Evolutionary conservation across 2,797 vertebrate species (phyloP).

Genomic region (Miichthys miiuy): DNA sequence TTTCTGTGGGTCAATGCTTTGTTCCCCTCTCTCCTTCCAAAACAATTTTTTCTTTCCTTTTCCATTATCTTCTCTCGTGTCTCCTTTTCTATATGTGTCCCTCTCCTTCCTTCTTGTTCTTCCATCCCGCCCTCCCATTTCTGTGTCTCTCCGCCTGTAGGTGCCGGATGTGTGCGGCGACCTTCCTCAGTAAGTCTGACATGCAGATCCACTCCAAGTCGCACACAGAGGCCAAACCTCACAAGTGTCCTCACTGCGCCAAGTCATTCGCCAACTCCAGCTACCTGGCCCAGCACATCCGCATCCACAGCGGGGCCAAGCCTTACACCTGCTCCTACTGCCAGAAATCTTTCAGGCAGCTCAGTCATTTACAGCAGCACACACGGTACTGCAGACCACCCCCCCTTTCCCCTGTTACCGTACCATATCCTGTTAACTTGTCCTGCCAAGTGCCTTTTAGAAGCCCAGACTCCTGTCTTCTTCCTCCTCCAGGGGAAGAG

Average conservation of each 20-base stretch:
- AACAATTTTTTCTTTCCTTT: constrained; percentile 7
- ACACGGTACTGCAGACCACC: constrained; percentile 92
- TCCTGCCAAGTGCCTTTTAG: constrained; percentile 61
- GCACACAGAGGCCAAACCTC: constrained; percentile 99
- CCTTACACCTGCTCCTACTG: constrained; percentile 99
- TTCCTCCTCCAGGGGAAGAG: constrained; percentile 49
- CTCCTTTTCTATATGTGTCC: constrained; percentile 44
- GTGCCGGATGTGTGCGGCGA: constrained; percentile 99
- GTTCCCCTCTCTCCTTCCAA: constrained; percentile 37
- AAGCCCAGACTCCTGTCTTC: constrained; percentile 49
- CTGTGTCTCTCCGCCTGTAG: constrained; percentile 90
- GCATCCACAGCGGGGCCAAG: constrained; percentile 99
- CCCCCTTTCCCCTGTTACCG: constrained; percentile 14
- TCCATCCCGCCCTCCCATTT: constrained; percentile 79
- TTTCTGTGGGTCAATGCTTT: constrained; percentile 46
- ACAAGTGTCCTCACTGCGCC: constrained; percentile 99
- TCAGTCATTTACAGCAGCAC: constrained; percentile 99
- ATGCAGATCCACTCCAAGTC: constrained; percentile 99
- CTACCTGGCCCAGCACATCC: constrained; percentile 99
- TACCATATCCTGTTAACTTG: constrained; percentile 56
- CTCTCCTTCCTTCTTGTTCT: constrained; percentile 63
- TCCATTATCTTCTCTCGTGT: constrained; percentile 34
- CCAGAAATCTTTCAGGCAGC: constrained; percentile 99
- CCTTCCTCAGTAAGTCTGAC: constrained; percentile 99
- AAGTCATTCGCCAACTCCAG: constrained; percentile 99